phyloP scores from a whole-genome alignment of 2,888 invertebrate genomes.

The Dinocampus coccinellae region DNA sequence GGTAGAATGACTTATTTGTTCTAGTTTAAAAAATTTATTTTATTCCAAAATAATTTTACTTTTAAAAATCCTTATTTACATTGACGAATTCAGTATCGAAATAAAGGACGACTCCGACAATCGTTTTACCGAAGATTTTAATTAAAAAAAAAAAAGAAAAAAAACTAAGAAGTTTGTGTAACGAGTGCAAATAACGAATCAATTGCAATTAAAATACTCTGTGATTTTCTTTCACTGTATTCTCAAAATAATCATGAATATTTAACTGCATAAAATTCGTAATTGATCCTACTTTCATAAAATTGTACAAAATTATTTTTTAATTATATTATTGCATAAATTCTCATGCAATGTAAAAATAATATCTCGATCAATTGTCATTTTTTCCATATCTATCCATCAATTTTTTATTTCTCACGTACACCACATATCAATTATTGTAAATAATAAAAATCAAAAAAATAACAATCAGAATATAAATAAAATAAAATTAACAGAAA shows the following conservation, averaged over 20 bases:
- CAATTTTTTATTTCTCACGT: background rate
- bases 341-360: background rate
- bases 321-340: background rate
- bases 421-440: background rate
- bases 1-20: background rate
- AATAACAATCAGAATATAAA: background rate
- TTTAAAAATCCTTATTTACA: background rate
- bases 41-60: background rate
- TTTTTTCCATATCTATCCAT: background rate
- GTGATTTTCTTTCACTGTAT: background rate
- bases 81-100: background rate
- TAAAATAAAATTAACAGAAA: conserved; percentile 21
- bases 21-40: background rate
- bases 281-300: background rate
- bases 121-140: background rate
- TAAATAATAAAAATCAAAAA: no score
- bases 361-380: background rate
- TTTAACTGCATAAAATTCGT: background rate
- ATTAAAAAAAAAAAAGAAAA: no score
- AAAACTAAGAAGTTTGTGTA: background rate
- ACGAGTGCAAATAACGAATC: background rate
- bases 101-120: background rate
- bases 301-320: background rate
- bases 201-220: background rate
- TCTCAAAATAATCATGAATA: background rate